Conservation (phyloP, 23 tunicate genomes). For the Trididemnum miniatum region DNA sequence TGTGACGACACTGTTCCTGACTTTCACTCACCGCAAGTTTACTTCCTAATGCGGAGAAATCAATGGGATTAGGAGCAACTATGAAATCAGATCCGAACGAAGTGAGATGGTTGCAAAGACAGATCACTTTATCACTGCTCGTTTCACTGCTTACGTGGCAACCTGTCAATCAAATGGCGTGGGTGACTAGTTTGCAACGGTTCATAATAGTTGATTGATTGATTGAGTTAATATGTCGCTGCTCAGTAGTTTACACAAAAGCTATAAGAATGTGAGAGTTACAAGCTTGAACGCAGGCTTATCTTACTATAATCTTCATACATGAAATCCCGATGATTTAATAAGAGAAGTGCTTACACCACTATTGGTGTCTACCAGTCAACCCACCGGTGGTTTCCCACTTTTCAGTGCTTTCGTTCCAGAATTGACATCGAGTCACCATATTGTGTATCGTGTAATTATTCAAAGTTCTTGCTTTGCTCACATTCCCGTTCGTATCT, state of each 20-base stretch:
- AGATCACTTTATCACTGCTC: conserved; percentile 35
- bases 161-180: too few species aligned
- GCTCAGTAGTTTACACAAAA: too few species aligned
- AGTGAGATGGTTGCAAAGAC: conserved; percentile 81
- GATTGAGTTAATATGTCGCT: too few species aligned
- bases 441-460: conserved; percentile 58
- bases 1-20: too few species aligned
- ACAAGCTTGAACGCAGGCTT: too few species aligned
- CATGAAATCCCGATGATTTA: too few species aligned
- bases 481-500: conserved; percentile 43
- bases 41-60: conserved; percentile 53
- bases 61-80: conserved; percentile 87
- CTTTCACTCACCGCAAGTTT: conserved; percentile 40
- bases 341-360: too few species aligned
- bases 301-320: too few species aligned
- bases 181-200: too few species aligned
- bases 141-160: conserved; percentile 64
- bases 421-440: conserved; percentile 63
- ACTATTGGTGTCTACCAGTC: too few species aligned
- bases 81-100: conserved; percentile 78
- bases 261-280: too few species aligned
- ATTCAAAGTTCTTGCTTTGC: conserved; percentile 24
- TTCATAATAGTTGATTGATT: too few species aligned
- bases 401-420: conserved; percentile 66
- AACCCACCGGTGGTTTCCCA: conserved; percentile 65